Evolutionary conservation across 2,888 invertebrate species (phyloP).

Genomic region (Cabera pusaria): DNA sequence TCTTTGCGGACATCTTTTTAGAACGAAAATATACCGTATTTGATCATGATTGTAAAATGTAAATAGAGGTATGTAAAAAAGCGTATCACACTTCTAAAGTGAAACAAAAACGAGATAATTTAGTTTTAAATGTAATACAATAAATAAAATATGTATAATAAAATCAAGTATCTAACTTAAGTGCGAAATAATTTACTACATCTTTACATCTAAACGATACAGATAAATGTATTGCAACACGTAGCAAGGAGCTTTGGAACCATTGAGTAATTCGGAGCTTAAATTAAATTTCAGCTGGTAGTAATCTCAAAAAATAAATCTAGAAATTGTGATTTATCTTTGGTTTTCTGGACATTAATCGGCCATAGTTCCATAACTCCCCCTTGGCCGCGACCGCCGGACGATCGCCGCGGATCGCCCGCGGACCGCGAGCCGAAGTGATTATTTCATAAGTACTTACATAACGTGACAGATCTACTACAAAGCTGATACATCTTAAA

Average conservation of each 20-base stretch:
- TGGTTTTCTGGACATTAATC: conserved; percentile 66
- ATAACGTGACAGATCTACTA: conserved; percentile 81
- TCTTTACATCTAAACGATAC: conserved; percentile 78
- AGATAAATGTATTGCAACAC: conserved; percentile 77
- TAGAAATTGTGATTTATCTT: conserved; percentile 78
- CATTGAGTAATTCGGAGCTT: conserved; percentile 67
- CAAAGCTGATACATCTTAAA: conserved; percentile 74
- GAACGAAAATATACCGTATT: conserved; percentile 69
- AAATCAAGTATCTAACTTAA: conserved; percentile 76
- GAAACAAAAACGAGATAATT: conserved; percentile 71
- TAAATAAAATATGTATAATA: conserved; percentile 70
- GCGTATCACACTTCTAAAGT: conserved; percentile 79
- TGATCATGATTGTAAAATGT: conserved; percentile 79
- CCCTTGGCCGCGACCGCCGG: conserved; percentile 45
- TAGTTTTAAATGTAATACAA: conserved; percentile 69
- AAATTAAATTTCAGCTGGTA: conserved; percentile 63
- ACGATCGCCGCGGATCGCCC: conserved; percentile 25
- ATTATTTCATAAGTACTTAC: conserved; percentile 78
- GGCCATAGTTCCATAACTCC: conserved; percentile 77
- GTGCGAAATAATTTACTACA: conserved; percentile 82
- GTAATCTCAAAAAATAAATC: conserved; percentile 70
- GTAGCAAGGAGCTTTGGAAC: conserved; percentile 78
- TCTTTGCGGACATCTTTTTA: conserved; percentile 67
- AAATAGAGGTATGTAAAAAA: conserved; percentile 79
- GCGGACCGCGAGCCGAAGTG: conserved; percentile 51